Evolutionary conservation across 2,888 invertebrate genomes (phyloP).

Genomic region (Conomelus anceps): DNA sequence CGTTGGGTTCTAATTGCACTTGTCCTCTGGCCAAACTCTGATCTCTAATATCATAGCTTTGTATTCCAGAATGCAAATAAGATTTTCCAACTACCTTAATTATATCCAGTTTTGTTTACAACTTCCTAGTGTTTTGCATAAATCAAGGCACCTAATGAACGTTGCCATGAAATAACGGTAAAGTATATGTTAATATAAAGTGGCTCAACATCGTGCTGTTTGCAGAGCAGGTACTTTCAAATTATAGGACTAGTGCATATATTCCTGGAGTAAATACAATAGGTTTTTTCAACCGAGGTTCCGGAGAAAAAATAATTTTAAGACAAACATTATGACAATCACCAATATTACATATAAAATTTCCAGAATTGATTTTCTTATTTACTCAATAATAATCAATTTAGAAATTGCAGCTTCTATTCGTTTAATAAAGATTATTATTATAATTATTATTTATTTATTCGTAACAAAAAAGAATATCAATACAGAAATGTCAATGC

Average conservation of each 20-base stretch:
- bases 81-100: neutral
- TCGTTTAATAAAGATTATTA: too few relatives aligned
- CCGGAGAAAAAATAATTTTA: neutral
- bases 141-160: neutral
- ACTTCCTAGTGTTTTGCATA: neutral
- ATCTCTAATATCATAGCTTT: neutral
- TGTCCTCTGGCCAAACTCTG: neutral
- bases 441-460: too few relatives aligned
- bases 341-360: too few relatives aligned
- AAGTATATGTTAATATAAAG: neutral
- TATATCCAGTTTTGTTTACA: neutral
- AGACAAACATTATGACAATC: neutral
- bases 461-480: too few relatives aligned
- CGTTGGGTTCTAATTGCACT: neutral
- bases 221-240: neutral
- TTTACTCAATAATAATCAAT: too few relatives aligned
- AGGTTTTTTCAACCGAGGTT: neutral
- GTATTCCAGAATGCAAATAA: neutral
- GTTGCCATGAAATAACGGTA: neutral
- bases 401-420: too few relatives aligned
- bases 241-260: neutral
- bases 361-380: too few relatives aligned
- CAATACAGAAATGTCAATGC: too few relatives aligned
- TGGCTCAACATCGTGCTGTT: neutral
- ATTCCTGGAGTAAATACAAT: neutral